phyloP scores from a whole-genome alignment of 2,797 vertebrate species.

The Spinibarbus caldwelli region DNA sequence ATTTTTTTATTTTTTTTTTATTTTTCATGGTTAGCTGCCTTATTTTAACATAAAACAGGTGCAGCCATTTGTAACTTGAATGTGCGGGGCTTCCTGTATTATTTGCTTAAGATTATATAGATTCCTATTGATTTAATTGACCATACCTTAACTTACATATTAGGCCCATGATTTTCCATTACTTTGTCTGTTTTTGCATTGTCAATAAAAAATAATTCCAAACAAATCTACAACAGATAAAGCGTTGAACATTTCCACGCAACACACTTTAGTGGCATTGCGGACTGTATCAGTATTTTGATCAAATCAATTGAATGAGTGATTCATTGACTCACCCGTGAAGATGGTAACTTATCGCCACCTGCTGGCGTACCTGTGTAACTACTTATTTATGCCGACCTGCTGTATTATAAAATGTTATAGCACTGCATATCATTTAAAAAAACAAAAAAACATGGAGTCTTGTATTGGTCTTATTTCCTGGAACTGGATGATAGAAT shows the following conservation, averaged over 20 bases:
- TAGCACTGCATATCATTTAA: background rate
- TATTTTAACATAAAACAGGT: background rate
- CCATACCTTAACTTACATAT: too few species aligned
- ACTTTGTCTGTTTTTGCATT: too few species aligned
- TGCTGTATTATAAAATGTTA: background rate
- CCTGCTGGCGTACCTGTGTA: background rate
- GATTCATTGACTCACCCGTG: background rate
- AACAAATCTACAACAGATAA: too few species aligned
- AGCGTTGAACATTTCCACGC: too few species aligned
- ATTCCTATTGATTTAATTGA: too few species aligned
- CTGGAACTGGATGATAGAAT: background rate
- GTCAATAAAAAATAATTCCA: too few species aligned
- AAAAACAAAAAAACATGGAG: background rate
- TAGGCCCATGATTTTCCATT: too few species aligned
- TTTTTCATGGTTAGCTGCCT: background rate
- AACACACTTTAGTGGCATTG: too few species aligned
- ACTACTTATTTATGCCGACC: background rate
- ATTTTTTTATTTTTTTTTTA: too few species aligned
- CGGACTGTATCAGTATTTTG: background rate
- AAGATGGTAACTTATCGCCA: background rate
- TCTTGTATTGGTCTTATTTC: background rate
- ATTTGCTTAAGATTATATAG: too few species aligned
- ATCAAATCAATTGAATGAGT: background rate
- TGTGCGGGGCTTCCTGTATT: too few species aligned
- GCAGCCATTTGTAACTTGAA: background rate